phyloP scores from a whole-genome alignment of 1,140 invertebrate genomes.

The Mercenaria mercenaria region DNA sequence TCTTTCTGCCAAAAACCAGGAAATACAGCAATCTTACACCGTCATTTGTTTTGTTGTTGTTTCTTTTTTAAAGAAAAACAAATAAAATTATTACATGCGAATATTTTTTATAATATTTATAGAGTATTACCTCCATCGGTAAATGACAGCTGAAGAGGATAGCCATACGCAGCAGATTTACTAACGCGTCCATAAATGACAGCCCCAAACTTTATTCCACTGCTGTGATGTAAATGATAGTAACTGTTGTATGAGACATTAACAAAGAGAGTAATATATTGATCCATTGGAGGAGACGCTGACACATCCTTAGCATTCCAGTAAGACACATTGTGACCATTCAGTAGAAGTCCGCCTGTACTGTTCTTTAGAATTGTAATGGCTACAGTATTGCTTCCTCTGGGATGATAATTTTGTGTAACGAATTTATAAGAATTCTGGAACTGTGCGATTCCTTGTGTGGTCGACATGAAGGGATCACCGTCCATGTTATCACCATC shows the following conservation, averaged over 20 bases:
- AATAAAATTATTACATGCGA: no score
- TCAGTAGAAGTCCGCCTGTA: background rate
- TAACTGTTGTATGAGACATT: background rate
- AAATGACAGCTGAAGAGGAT: background rate
- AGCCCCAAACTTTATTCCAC: background rate
- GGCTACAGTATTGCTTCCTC: background rate
- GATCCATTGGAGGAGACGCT: background rate
- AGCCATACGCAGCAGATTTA: background rate
- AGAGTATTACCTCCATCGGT: background rate
- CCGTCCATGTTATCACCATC: background rate
- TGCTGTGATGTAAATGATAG: background rate
- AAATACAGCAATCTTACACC: no score
- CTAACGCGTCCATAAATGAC: background rate
- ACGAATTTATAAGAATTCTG: background rate
- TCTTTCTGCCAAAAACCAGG: no score
- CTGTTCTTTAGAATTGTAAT: background rate
- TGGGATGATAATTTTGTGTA: background rate
- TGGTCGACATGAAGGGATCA: background rate
- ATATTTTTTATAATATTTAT: no score
- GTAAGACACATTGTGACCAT: background rate
- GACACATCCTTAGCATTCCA: background rate
- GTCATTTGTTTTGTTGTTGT: no score
- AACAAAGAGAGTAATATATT: background rate
- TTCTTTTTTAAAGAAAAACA: no score
- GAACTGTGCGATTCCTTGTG: background rate